Conservation (phyloP, 2,797 vertebrate genomes). For the Knipowitschia caucasica region DNA sequence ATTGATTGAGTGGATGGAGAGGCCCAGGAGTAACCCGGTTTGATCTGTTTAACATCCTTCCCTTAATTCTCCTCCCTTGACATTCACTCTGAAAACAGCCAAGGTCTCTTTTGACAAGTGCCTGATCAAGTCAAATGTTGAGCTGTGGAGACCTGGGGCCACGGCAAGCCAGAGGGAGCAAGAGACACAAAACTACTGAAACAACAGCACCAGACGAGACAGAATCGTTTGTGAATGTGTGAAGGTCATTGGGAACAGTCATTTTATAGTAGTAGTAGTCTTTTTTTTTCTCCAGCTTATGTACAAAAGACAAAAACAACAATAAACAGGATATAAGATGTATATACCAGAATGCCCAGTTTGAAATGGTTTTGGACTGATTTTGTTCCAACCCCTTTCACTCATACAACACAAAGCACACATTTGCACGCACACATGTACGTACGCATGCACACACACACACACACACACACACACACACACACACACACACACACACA, state of each 20-base stretch:
- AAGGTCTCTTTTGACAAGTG: conserved; percentile 51
- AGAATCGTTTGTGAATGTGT: conserved; percentile 26
- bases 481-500: too few species aligned
- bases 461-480: too few species aligned
- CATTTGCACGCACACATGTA: too few species aligned
- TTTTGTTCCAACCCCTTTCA: too few species aligned
- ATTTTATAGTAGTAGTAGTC: too few species aligned
- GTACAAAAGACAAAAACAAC: too few species aligned
- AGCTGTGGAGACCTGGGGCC: conserved; percentile 29
- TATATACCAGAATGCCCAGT: too few species aligned
- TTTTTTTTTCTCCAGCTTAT: too few species aligned
- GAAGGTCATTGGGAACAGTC: too few species aligned
- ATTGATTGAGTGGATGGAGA: conserved; percentile 60
- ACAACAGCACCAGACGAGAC: conserved; percentile 42
- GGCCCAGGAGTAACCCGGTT: conserved; percentile 58
- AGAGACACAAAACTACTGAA: conserved; percentile 27
- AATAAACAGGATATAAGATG: conserved; percentile 9
- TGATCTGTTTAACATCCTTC: conserved; percentile 67
- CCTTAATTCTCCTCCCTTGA: conserved; percentile 61
- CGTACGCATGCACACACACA: too few species aligned
- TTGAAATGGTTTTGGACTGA: too few species aligned
- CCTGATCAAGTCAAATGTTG: conserved; percentile 52
- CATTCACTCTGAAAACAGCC: conserved; percentile 48
- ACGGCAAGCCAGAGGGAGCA: conserved; percentile 3
- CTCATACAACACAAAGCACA: too few species aligned